Evolutionary conservation across 2,113 vertebrate species (phyloP).

Genomic region (Sylvietta virens): DNA sequence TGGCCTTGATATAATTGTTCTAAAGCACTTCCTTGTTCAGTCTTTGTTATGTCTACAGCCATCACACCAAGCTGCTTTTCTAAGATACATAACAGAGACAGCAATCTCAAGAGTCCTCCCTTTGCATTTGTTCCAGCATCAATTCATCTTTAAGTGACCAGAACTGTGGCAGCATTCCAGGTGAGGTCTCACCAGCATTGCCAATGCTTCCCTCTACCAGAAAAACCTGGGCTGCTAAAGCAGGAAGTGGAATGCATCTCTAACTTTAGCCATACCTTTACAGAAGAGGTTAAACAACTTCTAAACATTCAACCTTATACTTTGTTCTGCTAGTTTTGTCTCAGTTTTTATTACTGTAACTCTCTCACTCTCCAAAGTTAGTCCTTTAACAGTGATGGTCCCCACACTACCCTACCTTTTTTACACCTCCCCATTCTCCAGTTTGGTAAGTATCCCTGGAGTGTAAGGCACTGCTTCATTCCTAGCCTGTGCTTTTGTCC

Average conservation of each 20-base stretch:
- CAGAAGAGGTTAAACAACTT: background rate
- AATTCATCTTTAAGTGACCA: background rate
- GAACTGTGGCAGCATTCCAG: background rate
- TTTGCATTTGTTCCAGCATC: background rate
- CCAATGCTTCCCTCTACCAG: background rate
- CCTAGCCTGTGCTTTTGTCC: background rate
- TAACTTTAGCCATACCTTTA: background rate
- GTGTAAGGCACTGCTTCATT: background rate
- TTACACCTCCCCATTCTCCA: background rate
- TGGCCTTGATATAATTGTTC: background rate
- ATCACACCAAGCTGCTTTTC: background rate
- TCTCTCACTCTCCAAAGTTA: background rate
- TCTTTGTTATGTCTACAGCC: background rate
- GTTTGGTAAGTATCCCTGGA: background rate
- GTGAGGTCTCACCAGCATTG: background rate
- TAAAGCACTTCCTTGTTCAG: background rate
- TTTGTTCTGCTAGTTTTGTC: background rate
- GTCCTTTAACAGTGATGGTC: background rate
- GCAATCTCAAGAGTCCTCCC: background rate
- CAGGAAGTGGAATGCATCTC: background rate
- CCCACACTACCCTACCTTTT: background rate
- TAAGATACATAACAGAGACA: background rate
- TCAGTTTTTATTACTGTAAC: background rate
- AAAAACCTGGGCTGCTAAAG: background rate
- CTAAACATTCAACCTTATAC: background rate